These are phyloP conservation scores for Trachops cirrhosus DNA, from an alignment of 2,797 vertebrate species.

Conservation along the genomic window DNA sequence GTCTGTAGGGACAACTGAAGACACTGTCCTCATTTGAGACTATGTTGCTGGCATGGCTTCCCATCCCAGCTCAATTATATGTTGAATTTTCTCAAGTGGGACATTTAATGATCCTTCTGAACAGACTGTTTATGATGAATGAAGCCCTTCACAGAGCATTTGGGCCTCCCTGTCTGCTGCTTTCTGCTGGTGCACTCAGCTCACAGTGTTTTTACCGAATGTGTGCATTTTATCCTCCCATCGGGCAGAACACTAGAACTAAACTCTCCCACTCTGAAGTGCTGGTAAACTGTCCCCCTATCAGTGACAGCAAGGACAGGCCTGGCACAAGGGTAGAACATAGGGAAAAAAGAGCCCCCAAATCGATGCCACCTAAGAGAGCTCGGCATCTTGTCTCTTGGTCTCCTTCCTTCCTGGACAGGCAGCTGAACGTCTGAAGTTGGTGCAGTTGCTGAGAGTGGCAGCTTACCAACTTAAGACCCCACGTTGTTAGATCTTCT, in stretches of 20 bases:
- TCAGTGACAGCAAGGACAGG: neutral
- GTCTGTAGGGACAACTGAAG: neutral
- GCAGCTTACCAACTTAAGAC: neutral
- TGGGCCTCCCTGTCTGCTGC: neutral
- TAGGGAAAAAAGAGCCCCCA: neutral
- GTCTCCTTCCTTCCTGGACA: neutral
- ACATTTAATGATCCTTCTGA: slow-evolving; percentile 34
- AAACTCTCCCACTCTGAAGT: neutral
- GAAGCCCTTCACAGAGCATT: slow-evolving; percentile 36
- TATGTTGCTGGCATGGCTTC: neutral
- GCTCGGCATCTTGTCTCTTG: neutral
- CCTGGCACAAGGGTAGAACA: neutral
- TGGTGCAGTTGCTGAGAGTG: neutral
- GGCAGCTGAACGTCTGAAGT: neutral
- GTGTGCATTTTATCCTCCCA: neutral
- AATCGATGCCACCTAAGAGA: neutral
- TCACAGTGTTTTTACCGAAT: neutral
- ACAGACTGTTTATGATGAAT: slow-evolving; percentile 70
- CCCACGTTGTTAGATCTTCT: neutral
- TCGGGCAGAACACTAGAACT: neutral
- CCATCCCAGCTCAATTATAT: slow-evolving; percentile 29
- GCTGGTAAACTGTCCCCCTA: neutral
- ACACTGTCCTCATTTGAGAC: neutral
- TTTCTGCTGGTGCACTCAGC: neutral
- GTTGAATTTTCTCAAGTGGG: slow-evolving; percentile 55